Base-by-base conservation (phyloP, 1,140 invertebrate genomes). In the Drosophila sechellia region DNA sequence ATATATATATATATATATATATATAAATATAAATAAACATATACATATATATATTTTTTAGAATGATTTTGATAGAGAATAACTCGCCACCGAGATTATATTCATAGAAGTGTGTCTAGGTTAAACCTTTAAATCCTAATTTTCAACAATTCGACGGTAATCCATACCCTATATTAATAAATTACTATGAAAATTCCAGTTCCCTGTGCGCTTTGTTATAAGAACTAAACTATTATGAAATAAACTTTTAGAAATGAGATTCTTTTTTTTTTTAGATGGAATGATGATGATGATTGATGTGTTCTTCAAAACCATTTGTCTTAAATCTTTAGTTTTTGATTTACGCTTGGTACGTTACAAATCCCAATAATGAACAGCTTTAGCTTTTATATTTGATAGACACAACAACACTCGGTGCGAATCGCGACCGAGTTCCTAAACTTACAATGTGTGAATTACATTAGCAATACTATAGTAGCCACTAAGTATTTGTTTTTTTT, bases 1-100 rank as follows among this genome's bases (percentile, higher is more conserved):
- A 42, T 79, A 72, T 66, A 73, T 8, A 73, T 68, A 79, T 79
- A 42, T 79, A 72, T 66, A 73, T 8, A 31, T 73, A 42, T 68
- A 79, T 79, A 42, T 79, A 72, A 22, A 22, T 22, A 22, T 22
- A 22, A 3, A 22, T 22, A 22, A 22, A 22, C 20, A 22, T 66
- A 79, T 8, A 31, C 68, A 42, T 78, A 79, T 79, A 42, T 79
- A 73, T 68, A 79, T 39, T 74, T 56, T 64, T 61, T 74, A 71
- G 56, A 31, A 64, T 66, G 39, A 61, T 50, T 78, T 84, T 79
- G 20, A 65, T 63, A 86, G 81, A 86, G 81, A 85, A 86, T 72
- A 81, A 81, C 81, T 85, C 81, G 81, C 78, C 81, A 86, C 81
- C 81, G 81, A 86, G 81, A 86, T 81, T 73, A 81, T 85, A 85